A percentile compares a stretch with the other conserved stretches of the same genome.
These are phyloP conservation scores for Heliconius cydno DNA, from an alignment of 2,888 invertebrate species.

Conservation along the genomic window DNA sequence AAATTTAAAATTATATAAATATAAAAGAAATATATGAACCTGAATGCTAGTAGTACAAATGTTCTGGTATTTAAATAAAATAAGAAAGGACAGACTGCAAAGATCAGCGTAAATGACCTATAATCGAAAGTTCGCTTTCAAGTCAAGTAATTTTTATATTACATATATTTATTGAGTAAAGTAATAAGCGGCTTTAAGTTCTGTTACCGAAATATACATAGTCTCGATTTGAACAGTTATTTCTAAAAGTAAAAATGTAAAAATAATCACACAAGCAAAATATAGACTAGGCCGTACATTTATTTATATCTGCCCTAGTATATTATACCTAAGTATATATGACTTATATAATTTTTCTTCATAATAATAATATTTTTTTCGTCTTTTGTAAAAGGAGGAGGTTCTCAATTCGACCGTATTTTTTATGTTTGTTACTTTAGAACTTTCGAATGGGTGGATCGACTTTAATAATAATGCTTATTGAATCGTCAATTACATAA, in stretches of 20 bases:
- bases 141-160: not conserved
- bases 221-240: not conserved
- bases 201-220: not conserved
- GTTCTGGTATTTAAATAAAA: too few relatives aligned
- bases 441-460: too few relatives aligned
- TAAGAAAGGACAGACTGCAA: too few relatives aligned
- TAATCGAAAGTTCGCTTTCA: not conserved
- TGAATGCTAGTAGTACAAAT: too few relatives aligned
- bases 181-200: not conserved
- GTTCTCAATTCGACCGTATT: too few relatives aligned
- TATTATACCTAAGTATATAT: not conserved
- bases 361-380: not conserved
- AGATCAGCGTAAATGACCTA: too few relatives aligned
- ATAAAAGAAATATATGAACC: too few relatives aligned
- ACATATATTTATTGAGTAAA: not conserved
- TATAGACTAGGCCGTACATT: not conserved
- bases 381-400: too few relatives aligned
- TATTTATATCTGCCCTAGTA: slow-evolving; percentile 13
- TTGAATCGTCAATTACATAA: too few relatives aligned
- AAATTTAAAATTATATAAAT: too few relatives aligned
- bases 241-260: not conserved
- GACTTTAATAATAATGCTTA: too few relatives aligned
- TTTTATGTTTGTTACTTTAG: too few relatives aligned
- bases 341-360: not conserved
- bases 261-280: not conserved